Percentiles rank a stretch among this genome's conserved stretches.
Conservation (phyloP, 2,888 invertebrate genomes). For the Erpobdella octoculata region DNA sequence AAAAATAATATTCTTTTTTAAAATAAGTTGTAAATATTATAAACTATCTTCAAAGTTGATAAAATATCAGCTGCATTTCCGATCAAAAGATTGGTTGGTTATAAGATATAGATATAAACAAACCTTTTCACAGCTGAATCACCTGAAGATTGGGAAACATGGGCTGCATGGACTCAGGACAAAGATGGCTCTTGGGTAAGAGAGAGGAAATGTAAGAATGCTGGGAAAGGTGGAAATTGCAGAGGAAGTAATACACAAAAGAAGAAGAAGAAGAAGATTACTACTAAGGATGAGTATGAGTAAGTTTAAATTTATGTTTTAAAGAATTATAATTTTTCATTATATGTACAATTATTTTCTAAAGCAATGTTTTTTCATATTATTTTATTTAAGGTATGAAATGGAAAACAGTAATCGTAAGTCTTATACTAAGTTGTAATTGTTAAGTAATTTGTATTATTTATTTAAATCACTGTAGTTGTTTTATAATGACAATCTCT, state of each 20-base stretch:
- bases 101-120: too few species aligned
- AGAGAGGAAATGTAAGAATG: conserved; percentile 11
- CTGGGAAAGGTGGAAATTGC: conserved; percentile 6
- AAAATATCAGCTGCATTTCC: too few species aligned
- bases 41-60: too few species aligned
- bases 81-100: too few species aligned
- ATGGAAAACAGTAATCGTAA: not conserved
- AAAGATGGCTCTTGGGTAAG: not conserved
- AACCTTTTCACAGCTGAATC: too few species aligned
- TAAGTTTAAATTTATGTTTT: not conserved
- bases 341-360: not conserved
- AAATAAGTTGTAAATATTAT: too few species aligned
- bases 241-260: not conserved
- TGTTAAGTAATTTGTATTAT: not conserved
- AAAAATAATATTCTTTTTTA: too few species aligned
- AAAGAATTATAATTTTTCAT: not conserved
- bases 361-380: not conserved
- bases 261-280: not conserved
- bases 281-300: not conserved
- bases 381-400: not conserved
- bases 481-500: not conserved
- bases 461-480: not conserved
- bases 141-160: conserved; percentile 19
- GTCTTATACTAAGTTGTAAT: not conserved
- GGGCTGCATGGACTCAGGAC: conserved; percentile 3